Base-by-base conservation (phyloP, 2,888 invertebrate genomes). In the Nasonia oneida region DNA sequence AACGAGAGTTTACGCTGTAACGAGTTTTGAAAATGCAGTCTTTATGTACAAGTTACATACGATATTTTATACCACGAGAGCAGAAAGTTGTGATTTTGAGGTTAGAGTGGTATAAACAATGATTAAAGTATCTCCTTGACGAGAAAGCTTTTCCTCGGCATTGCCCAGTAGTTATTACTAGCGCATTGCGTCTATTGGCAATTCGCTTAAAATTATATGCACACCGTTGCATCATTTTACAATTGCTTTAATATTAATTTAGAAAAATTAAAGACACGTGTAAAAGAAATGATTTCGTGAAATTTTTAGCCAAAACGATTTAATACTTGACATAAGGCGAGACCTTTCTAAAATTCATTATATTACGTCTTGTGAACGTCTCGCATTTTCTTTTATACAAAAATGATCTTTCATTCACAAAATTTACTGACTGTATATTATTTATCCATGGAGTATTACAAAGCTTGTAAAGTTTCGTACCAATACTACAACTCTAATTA, bases 401-500 rank as follows among this genome's bases (percentile, higher is more conserved):
- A 79, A 47, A 74, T 74, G 61, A 71, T 50, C 61, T 64, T 33
- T 29, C 29, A 50, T 78, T 82, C 70, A 47, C 79, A 82, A 82
- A 82, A 82, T 79, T 85, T 79, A 67, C 50, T 85, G 29, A 18
- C n/a, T 76, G 33, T 42, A 47, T 64, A 47, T 70, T 71, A 80
- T 80, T 74, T 81, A 81, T 78, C 37, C 57, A 42, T 64, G 12
- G 12, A 81, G 61, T 78, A 78, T 83, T 80, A 86, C 61, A 82
- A 82, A 75, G n/a, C 73, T 79, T 78, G 18, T 23, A 81, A 61
- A 53, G 42, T 73, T 76, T 64, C 3, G 33, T 64, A 53, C 6
- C 33, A 29, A 1, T 77, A 29, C 64, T 73, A 33, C 10, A 57
- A 42, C 80, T 42, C n/a, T 75, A 61, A 64, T 53, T 33, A 64